A percentile compares a stretch with the other conserved stretches of the same genome.
These are phyloP conservation scores for Nymphicus hollandicus DNA, from an alignment of 2,113 vertebrate genomes.

Conservation along the genomic window DNA sequence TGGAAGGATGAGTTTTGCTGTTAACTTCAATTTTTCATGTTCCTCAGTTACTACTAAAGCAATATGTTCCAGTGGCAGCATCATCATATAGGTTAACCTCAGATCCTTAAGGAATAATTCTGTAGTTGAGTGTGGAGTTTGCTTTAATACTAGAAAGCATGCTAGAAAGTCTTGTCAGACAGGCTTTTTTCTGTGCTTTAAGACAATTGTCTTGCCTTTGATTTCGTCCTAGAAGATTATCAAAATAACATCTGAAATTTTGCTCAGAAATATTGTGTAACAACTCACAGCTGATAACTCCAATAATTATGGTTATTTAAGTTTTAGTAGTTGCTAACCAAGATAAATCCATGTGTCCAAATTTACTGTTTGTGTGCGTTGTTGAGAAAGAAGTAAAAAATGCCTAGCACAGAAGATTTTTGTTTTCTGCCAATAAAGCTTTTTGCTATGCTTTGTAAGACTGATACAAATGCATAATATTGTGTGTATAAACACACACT, in stretches of 20 bases:
- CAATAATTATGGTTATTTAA: not conserved
- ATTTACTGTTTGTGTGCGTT: not conserved
- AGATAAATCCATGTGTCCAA: not conserved
- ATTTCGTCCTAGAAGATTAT: not conserved
- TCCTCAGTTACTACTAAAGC: not conserved
- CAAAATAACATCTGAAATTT: not conserved
- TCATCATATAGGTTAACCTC: not conserved
- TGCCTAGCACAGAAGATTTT: not conserved
- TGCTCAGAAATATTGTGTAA: not conserved
- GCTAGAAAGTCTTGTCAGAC: not conserved
- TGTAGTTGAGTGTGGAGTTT: not conserved
- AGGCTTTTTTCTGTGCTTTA: not conserved
- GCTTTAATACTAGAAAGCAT: not conserved
- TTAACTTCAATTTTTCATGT: not conserved
- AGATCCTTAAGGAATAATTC: not conserved
- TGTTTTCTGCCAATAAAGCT: not conserved
- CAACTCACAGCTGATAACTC: not conserved
- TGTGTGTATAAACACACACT: not conserved
- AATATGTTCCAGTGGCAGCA: not conserved
- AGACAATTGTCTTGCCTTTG: not conserved
- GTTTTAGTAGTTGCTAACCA: not conserved
- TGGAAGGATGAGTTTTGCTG: not conserved
- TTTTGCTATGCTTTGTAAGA: not conserved
- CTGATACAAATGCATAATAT: not conserved
- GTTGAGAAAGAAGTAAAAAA: not conserved